Percentiles rank a stretch among this genome's conserved stretches.
phyloP scores from a whole-genome alignment of 1,140 invertebrate species.

The Latrodectus geometricus region DNA sequence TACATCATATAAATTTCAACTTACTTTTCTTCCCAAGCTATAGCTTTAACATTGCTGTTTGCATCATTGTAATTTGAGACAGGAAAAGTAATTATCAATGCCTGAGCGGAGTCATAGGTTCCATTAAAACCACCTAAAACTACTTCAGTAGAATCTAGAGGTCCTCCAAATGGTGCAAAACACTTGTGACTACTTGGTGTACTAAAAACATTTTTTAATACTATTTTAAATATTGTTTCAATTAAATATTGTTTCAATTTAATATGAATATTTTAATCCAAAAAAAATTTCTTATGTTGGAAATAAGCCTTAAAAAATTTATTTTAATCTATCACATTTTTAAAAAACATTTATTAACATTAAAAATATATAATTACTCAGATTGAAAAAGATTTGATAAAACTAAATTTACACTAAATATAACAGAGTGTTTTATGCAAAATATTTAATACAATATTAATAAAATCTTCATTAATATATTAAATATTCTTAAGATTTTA shows the following conservation, averaged over 20 bases:
- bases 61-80: conserved; percentile 89
- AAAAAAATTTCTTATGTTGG: no score
- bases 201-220: not conserved
- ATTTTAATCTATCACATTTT: no score
- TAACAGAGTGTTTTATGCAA: no score
- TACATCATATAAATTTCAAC: conserved; percentile 33
- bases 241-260: not conserved
- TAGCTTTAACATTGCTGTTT: conserved; percentile 77
- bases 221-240: not conserved
- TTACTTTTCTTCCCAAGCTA: conserved; percentile 89
- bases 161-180: conserved; percentile 87
- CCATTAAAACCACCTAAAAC: conserved; percentile 90
- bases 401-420: no score
- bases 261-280: no score
- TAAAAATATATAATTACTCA: no score
- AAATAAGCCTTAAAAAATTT: no score
- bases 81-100: conserved; percentile 89
- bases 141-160: conserved; percentile 86
- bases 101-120: conserved; percentile 83
- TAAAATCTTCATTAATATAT: no score
- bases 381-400: no score
- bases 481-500: no score
- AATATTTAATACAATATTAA: no score
- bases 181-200: conserved; percentile 71
- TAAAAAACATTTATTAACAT: no score